Evolutionary conservation across 2,113 vertebrate species (phyloP), one percentile per base, ranked within the genome.

Genomic region (Odocoileus virginianus): DNA sequence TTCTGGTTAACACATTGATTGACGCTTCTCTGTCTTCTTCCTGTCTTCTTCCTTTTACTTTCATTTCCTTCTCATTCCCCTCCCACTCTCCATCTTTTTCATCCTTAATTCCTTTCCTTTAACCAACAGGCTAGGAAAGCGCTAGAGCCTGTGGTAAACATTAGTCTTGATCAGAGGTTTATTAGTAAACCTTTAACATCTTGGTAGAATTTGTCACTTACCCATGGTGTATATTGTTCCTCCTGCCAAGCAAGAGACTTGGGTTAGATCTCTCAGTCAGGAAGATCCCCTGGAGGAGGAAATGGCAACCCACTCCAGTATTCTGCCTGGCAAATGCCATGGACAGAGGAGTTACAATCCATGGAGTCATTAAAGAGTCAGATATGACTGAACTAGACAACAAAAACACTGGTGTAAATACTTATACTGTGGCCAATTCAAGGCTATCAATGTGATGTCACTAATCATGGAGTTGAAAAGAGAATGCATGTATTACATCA

Each of bases 1-100:
- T 47, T 85, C 30, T 7, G 17, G 27, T 98, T 98, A 97, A 74
- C 52, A 71, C 0, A 57, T 17, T 3, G 33, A 50, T 78, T 43
- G 5, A 88, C 0, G 0, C 1, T 76, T 57, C 55, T 1, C 74
- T 87, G 19, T 43, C n/a, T 36, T 82, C 13, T 15, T 83, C 81
- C 33, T 83, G 25, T 12, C n/a, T n/a, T n/a, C n/a, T n/a, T n/a
- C 52, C 50, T 55, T 55, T 83, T 15, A 4, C 50, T 36, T 83
- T 36, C 33, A 54, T 83, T 25, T 55, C 33, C 50, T 54, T 54
- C 50, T 33, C 19, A n/a, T 78, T 55, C 21, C 11, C 43, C 19
- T 43, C 19, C 7, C 30, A 10, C 45, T 40, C 30, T 36, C 19
- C 15, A 60, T 47, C 11, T 30, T 23, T 28, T 54, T 40, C 43